Base-by-base conservation (phyloP, 2,797 vertebrate genomes). In the Phataginus tricuspis region DNA sequence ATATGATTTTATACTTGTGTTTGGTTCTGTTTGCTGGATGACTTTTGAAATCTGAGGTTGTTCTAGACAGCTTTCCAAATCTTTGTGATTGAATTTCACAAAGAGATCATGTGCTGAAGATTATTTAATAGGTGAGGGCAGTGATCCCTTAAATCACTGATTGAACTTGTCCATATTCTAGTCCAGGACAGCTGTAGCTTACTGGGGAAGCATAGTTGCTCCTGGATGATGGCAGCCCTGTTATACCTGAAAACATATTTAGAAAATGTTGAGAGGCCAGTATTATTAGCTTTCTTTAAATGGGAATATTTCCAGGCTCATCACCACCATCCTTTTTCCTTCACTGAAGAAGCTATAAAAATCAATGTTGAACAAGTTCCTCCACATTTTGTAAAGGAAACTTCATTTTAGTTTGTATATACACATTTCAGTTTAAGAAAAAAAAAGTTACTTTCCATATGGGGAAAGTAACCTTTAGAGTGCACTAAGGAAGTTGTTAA, bases 401-500 rank as follows among this genome's bases (percentile, higher is more conserved):
- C n/a, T 49, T 90, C 45, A 93, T 95, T 95, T 95, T 92, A 91
- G 85, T 95, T 97, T 93, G 14, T 91, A 86, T 85, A 66, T 74
- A 82, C 21, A 74, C 42, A 14, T 86, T 49, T 79, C 11, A 74
- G 77, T 37, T 23, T 18, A 16, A 23, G 6, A 45, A 45, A 45
- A n/a, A 37, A 45, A 18, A 74, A 63, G 42, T 93, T 89, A 16
- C 71, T 90, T 80, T 15, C 53, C 64, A 59, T 61, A 49, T 94
- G 53, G 25, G 27, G 71, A 37, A 78, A 97, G 49, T 55, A 93
- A 78, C 90, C 23, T 95, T 86, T 71, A 7, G 6, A 49, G 63
- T 15, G 1, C 82, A 51, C 69, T 64, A n/a, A 86, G 27, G 34
- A 39, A 96, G 45, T 77, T 89, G 91, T 71, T 95, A 93, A 97